phyloP scores from a whole-genome alignment of 2,888 invertebrate species.

The Cryptocephalus moraei region DNA sequence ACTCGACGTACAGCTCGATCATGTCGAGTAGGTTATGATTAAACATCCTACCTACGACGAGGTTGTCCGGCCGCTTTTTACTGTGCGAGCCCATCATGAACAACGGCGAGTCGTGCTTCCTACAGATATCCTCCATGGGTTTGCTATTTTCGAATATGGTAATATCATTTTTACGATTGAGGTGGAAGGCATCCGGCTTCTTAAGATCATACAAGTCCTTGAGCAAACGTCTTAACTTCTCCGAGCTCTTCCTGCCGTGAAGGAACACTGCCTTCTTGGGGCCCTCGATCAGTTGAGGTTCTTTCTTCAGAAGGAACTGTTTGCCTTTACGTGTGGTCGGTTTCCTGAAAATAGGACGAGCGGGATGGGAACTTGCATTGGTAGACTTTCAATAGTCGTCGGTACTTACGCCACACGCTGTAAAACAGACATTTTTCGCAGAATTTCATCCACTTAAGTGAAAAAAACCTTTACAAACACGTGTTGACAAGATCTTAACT shows the following conservation, averaged over 20 bases:
- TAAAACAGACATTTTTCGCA: conserved; percentile 31
- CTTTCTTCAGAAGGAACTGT: conserved; percentile 66
- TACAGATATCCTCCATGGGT: conserved; percentile 64
- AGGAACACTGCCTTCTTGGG: conserved; percentile 76
- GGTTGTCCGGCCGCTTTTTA: conserved; percentile 90
- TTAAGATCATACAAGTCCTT: conserved; percentile 83
- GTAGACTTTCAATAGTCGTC: background rate
- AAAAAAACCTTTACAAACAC: background rate
- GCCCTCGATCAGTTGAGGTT: conserved; percentile 83
- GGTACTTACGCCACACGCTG: conserved; percentile 38
- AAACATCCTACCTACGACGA: conserved; percentile 81
- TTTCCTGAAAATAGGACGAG: conserved; percentile 50
- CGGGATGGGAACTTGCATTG: conserved; percentile 2
- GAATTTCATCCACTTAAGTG: background rate
- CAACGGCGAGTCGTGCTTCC: conserved; percentile 78
- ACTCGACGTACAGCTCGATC: conserved; percentile 87
- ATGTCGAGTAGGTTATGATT: conserved; percentile 89
- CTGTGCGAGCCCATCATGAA: conserved; percentile 88
- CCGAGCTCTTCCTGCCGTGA: conserved; percentile 72
- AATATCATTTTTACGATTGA: conserved; percentile 76
- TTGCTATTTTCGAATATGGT: conserved; percentile 87
- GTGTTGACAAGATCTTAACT: background rate
- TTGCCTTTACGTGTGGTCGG: conserved; percentile 84
- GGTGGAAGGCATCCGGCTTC: conserved; percentile 70
- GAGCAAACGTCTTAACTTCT: conserved; percentile 57